A percentile compares a stretch with the other conserved stretches of the same genome.
phyloP scores from a whole-genome alignment of 2,113 vertebrate genomes.

The Terrapene triunguis region DNA sequence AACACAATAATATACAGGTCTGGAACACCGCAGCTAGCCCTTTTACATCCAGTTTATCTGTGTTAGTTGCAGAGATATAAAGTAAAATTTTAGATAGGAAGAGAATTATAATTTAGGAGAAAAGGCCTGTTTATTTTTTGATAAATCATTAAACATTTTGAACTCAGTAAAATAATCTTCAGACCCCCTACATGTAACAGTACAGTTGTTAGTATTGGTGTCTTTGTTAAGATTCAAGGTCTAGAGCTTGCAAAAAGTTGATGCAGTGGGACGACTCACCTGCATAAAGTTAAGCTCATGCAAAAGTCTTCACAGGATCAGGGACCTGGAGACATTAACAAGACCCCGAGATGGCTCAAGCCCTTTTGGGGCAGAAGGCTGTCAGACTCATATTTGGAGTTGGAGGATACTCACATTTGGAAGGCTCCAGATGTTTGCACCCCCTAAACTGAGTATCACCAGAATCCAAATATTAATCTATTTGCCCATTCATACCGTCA shows the following conservation, averaged over 20 bases:
- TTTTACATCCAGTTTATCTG: neutral
- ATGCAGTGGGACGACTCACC: neutral
- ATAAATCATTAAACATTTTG: neutral
- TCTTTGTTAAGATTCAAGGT: neutral
- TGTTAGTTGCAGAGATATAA: neutral
- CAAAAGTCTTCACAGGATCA: neutral
- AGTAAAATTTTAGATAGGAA: neutral
- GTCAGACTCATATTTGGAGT: neutral
- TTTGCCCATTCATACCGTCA: neutral
- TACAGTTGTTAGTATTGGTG: neutral
- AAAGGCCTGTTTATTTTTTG: neutral
- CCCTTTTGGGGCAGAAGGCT: neutral
- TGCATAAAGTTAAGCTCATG: neutral
- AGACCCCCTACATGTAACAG: neutral
- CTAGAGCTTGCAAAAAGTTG: neutral
- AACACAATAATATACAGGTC: neutral
- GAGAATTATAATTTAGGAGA: neutral
- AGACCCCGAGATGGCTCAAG: neutral
- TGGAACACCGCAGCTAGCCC: neutral
- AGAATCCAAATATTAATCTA: neutral
- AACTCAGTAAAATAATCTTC: neutral
- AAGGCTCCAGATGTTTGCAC: neutral
- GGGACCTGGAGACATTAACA: neutral
- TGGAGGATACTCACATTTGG: neutral
- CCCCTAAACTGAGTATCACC: neutral